Percentiles rank a stretch among this genome's conserved stretches.
Conservation (phyloP, 2,113 vertebrate genomes). For the Neodontobutis hainanensis region DNA sequence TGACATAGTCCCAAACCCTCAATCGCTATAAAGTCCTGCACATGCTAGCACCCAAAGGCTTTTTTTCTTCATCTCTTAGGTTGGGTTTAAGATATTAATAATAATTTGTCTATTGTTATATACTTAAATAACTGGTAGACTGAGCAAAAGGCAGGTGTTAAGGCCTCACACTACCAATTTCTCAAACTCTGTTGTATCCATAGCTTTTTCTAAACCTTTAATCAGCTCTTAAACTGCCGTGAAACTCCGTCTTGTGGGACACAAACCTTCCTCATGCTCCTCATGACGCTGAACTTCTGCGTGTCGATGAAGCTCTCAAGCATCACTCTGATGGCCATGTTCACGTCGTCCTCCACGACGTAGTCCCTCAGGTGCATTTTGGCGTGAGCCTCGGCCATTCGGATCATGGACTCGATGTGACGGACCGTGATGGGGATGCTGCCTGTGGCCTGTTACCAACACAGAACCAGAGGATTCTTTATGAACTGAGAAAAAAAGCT, state of each 20-base stretch:
- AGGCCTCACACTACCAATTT: too few relatives aligned
- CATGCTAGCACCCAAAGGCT: too few relatives aligned
- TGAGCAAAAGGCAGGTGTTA: too few relatives aligned
- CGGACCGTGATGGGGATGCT: constrained; percentile 98
- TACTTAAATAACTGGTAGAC: too few relatives aligned
- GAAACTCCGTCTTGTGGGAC: neutral
- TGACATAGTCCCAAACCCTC: neutral
- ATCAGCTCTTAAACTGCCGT: too few relatives aligned
- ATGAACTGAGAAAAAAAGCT: too few relatives aligned
- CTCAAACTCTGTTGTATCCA: too few relatives aligned
- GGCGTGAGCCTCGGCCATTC: constrained; percentile 96
- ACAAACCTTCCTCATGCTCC: constrained; percentile 94
- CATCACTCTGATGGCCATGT: constrained; percentile 99
- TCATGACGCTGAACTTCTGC: constrained; percentile 97
- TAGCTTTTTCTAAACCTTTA: too few relatives aligned
- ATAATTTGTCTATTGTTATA: too few relatives aligned
- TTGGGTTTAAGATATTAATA: too few relatives aligned
- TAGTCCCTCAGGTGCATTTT: constrained; percentile 96
- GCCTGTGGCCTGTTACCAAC: constrained; percentile 85
- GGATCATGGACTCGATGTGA: constrained; percentile 98
- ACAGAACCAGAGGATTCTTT: neutral
- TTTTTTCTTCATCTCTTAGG: too few relatives aligned
- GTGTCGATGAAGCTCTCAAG: constrained; percentile 99
- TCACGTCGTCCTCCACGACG: constrained; percentile 94
- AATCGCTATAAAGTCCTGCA: too few relatives aligned